These are phyloP conservation scores for Psilopsiagon aurifrons DNA, from an alignment of 2,113 vertebrate species.

Conservation along the genomic window DNA sequence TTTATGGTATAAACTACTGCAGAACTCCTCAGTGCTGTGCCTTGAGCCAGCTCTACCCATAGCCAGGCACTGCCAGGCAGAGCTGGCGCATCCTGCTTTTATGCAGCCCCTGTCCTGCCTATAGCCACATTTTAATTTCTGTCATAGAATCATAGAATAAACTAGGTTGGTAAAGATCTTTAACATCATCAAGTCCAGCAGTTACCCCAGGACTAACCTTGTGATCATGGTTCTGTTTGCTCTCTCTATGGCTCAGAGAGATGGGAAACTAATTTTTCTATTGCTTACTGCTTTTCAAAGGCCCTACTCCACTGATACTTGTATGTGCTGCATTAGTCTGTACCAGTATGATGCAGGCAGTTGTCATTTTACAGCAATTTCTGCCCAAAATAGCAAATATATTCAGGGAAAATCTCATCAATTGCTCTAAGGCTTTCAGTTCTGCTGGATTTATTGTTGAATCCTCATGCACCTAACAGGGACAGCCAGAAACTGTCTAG, in stretches of 20 bases:
- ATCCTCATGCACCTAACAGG: background rate
- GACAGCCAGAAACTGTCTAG: background rate
- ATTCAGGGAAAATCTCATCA: background rate
- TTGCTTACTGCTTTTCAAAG: background rate
- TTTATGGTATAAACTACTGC: background rate
- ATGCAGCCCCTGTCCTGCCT: background rate
- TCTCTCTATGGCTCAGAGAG: background rate
- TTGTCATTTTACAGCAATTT: background rate
- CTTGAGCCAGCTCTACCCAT: background rate
- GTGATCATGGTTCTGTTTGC: background rate
- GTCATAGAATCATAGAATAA: background rate
- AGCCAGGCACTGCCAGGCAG: background rate
- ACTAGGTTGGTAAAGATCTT: background rate
- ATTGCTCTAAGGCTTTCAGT: background rate
- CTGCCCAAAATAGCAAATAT: background rate
- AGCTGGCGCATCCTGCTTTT: background rate
- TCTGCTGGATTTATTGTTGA: background rate
- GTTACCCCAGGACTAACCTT: background rate
- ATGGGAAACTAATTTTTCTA: background rate
- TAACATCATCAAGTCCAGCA: background rate
- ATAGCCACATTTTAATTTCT: background rate
- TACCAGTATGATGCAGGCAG: background rate
- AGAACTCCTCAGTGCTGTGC: background rate
- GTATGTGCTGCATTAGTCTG: background rate
- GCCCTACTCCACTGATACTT: background rate